These are phyloP conservation scores for Sparidentex hasta DNA, from an alignment of 2,797 vertebrate species.

Conservation along the genomic window DNA sequence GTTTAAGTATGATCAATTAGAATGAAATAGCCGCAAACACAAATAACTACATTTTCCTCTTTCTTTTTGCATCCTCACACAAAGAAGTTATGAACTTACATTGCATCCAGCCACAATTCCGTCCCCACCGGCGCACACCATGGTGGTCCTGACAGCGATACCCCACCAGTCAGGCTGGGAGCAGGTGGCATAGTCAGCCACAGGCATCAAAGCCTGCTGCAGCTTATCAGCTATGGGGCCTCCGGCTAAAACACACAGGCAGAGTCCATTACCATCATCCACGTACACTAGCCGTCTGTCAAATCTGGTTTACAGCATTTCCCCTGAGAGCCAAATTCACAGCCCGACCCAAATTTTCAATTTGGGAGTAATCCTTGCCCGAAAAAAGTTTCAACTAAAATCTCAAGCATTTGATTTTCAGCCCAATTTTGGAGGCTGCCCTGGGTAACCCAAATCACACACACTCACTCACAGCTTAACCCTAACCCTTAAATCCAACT, in stretches of 20 bases:
- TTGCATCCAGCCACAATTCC: constrained; percentile 88
- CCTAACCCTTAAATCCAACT: constrained; percentile 20
- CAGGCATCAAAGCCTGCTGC: constrained; percentile 94
- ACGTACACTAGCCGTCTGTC: constrained; percentile 61
- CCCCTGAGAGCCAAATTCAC: constrained; percentile 40
- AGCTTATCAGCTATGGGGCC: constrained; percentile 90
- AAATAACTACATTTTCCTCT: not conserved
- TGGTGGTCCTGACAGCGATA: constrained; percentile 62
- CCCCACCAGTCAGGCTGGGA: constrained; percentile 91
- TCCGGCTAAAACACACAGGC: constrained; percentile 85
- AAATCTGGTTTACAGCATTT: constrained; percentile 64
- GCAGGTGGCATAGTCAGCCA: constrained; percentile 90
- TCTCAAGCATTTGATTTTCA: constrained; percentile 53
- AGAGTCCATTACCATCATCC: constrained; percentile 67
- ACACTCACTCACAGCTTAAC: constrained; percentile 10
- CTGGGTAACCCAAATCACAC: constrained; percentile 15
- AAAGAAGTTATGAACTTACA: constrained; percentile 70
- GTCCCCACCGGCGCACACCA: constrained; percentile 88
- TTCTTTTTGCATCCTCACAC: constrained; percentile 5
- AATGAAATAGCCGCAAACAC: not conserved
- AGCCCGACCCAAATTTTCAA: constrained; percentile 64
- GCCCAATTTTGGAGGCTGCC: constrained; percentile 35
- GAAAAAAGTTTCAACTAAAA: constrained; percentile 49
- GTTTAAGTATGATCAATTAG: not conserved
- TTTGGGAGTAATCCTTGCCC: constrained; percentile 61